phyloP scores from a whole-genome alignment of 2,888 invertebrate genomes.

The Itoplectis maculator region DNA sequence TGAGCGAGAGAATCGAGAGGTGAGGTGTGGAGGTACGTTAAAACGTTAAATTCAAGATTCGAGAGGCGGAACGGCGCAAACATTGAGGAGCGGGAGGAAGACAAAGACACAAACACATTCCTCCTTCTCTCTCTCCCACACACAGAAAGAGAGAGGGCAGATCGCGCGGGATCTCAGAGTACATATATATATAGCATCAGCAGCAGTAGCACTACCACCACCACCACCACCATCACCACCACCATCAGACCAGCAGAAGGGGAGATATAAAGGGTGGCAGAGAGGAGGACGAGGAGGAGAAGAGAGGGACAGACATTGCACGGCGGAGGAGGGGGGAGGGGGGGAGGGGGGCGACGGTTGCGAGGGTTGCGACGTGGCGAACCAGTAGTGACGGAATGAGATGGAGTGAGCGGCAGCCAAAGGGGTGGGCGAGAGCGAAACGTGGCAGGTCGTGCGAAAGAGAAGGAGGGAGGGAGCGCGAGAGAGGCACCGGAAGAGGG shows the following conservation, averaged over 20 bases:
- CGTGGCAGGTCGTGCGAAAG: conserved; percentile 45
- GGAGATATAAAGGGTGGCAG: conserved; percentile 51
- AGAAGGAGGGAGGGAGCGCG: conserved; percentile 27
- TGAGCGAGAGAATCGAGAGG: conserved; percentile 60
- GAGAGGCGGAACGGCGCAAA: conserved; percentile 66
- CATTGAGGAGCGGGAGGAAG: conserved; percentile 42
- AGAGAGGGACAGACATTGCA: too few relatives aligned
- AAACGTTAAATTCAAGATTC: conserved; percentile 68
- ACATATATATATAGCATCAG: conserved; percentile 55
- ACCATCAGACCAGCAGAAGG: conserved; percentile 35
- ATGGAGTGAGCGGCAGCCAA: conserved; percentile 77
- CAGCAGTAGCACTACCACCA: conserved; percentile 52
- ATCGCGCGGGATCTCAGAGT: conserved; percentile 71
- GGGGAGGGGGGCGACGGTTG: background rate
- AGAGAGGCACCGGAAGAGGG: background rate
- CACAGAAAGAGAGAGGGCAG: conserved; percentile 47
- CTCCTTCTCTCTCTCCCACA: too few relatives aligned
- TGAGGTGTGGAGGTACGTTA: conserved; percentile 58
- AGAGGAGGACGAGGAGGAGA: background rate
- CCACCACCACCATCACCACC: conserved; percentile 17
- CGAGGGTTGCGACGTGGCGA: conserved; percentile 69
- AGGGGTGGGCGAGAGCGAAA: conserved; percentile 67
- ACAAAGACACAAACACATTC: too few relatives aligned
- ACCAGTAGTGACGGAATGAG: conserved; percentile 79
- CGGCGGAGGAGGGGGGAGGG: background rate